Evolutionary conservation across 2,113 vertebrate genomes (phyloP), one percentile per base, ranked within the genome.

Genomic region (Siniperca knerii): DNA sequence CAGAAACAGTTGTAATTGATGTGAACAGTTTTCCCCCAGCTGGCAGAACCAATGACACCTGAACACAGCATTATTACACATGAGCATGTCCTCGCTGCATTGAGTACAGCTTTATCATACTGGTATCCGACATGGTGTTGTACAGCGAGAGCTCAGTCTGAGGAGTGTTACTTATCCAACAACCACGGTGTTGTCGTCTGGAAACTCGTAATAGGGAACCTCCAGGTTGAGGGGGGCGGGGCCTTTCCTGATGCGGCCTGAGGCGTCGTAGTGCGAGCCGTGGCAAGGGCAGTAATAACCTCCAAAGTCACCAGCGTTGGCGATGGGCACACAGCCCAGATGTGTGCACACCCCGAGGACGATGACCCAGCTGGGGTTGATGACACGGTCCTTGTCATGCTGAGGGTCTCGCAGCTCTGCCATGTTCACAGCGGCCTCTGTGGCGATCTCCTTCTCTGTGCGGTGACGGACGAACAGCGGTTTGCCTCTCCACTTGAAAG

Each of bases 241-340:
- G n/a, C 98, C 98, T 92, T 97, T 99, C 69, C 98, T 95, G 88
- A 98, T 98, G 87, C 98, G 96, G 57, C 98, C 97, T 3, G 97
- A 99, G 1, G 97, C 96, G 0, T 99, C 98, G 0, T 99, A 99
- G 93, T 99, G 98, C 0, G 98, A 99, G 66, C 98, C 97, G 0
- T 99, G 98, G 91, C 98, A 99, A 29, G 98, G 98, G 90, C 98
- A 99, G 91, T 97, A 99, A 90, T 97, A 99, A 4, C 97, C 97
- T 0, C 97, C 97, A 9, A 84, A 99, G 35, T 99, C 98, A 0
- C 98, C 98, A 0, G 98, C 96, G 44, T 98, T 98, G 46, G 98
- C 95, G 13, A 99, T 98, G 54, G 97, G 97, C 4, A 98, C 97
- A 0, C 98, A 98, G 16, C 97, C 97, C 67, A 99, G 96, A 71